Evolutionary conservation across 2,888 invertebrate genomes (phyloP), one percentile per base, ranked within the genome.

Genomic region (Tolmerus cingulatus): DNA sequence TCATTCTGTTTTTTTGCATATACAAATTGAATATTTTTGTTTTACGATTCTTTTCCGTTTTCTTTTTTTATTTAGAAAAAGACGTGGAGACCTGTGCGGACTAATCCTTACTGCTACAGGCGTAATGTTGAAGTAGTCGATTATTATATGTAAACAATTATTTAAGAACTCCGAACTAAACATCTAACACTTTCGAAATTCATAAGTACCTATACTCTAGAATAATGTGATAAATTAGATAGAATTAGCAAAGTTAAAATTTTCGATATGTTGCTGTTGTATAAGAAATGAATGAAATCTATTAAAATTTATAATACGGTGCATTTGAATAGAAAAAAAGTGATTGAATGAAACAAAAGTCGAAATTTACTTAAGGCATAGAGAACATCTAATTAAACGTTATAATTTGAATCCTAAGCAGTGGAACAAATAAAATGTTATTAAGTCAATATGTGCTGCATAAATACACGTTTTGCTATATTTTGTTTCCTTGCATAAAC

Each of bases 81-180:
- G 92, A 91, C 51, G 90, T 92, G 92, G 92, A 92, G 91, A 90
- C 92, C 92, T 89, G 92, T 92, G 90, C 92, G 92, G 91, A 91
- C 92, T 90, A 91, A 92, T 92, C 92, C 91, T 89, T 92, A 91
- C 90, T 92, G 91, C 90, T 91, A 91, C 90, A 91, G 66, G 51
- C 92, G 92, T 89, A 91, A 91, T 90, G 90, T 91, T 90, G 92
- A 92, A 90, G 91, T 91, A 91, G 90, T 91, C 91, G 92, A 92
- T 91, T 92, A 91, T 90, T 92, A 91, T 90, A 87, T 89, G 86
- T 87, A 82, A 85, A 34, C 12, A 90, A 91, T 91, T 90, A 91
- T 89, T 92, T 90, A 90, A 89, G 16, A 51, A 51, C 19, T 51
- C n/a, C n/a, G 51, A 51, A n/a, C 51, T 51, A 51, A 51, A n/a